Evolutionary conservation across 2,797 vertebrate genomes (phyloP).

Genomic region (Trichosurus vulpecula): DNA sequence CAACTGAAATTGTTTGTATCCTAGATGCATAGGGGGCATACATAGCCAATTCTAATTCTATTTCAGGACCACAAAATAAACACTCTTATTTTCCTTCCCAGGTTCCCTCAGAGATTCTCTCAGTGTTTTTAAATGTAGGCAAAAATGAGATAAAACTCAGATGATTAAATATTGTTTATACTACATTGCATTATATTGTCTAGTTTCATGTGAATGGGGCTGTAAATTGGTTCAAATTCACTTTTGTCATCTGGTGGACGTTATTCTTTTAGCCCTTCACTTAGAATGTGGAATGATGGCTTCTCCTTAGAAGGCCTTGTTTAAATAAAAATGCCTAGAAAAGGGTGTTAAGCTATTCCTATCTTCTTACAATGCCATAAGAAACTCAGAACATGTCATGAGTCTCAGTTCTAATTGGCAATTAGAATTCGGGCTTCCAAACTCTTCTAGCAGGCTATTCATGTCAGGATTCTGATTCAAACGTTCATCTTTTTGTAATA

Average conservation of each 20-base stretch:
- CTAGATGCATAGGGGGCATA: constrained; percentile 9
- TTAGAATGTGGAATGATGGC: constrained; percentile 3
- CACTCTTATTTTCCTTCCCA: neutral
- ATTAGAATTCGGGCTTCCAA: neutral
- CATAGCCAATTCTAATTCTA: constrained; percentile 35
- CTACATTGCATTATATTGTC: neutral
- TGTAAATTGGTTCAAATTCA: constrained; percentile 22
- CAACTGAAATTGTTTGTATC: neutral
- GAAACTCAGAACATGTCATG: constrained; percentile 28
- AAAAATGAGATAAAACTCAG: neutral
- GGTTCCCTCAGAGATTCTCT: neutral
- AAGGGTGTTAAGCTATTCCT: neutral
- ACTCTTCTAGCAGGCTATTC: constrained; percentile 8
- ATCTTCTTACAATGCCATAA: neutral
- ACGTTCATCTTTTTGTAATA: neutral
- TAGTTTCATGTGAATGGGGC: neutral
- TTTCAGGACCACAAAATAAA: constrained; percentile 14
- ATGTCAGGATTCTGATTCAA: constrained; percentile 11
- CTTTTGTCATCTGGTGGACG: neutral
- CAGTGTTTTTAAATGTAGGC: neutral
- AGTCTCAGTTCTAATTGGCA: neutral
- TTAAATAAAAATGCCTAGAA: neutral
- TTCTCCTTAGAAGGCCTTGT: constrained; percentile 26
- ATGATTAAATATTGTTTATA: neutral
- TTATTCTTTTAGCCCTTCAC: neutral